Base-by-base conservation (phyloP, 2,797 vertebrate species). In the Rhinophrynus dorsalis region DNA sequence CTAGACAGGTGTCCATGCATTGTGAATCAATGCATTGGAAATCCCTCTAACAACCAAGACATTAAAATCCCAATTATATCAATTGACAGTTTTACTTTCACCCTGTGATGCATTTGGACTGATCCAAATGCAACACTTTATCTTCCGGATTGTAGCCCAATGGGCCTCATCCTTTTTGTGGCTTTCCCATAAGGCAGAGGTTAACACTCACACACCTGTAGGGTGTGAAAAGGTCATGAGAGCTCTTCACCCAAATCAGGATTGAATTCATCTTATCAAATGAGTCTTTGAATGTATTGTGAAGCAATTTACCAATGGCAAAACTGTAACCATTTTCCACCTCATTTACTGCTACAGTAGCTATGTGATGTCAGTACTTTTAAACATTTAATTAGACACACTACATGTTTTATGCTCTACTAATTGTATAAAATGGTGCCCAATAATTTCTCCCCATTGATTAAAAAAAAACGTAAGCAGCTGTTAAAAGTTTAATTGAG, bases 401-500 rank as follows among this genome's bases (percentile, higher is more conserved):
- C 67, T 78, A 82, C 70, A 61, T 82, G 78, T 81, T 84, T 84
- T 86, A 86, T 85, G 82, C 78, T 82, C 81, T 79, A 80, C 80
- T 82, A 83, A 85, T 86, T 82, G 77, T 37, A 79, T 67, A 83
- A 84, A 84, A 82, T 83, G 74, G 74, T 74, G 75, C 78, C 80
- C 76, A 76, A 69, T 83, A 79, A 81, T 86, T 84, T 84, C 82
- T 76, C 74, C 77, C 75, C 68, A 78, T 77, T 77, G 77, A 80
- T n/a, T n/a, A 82, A 80, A 57, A 57, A 63, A 76, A 85, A 80
- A 76, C 70, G 79, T 73, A 68, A 78, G 78, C 80, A 83, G 81
- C 79, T 87, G 84, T 82, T 84, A 83, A 81, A 86, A 81, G 77
- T 83, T 80, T 84, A 84, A 82, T 82, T 85, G 76, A 78, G 78